Conservation (phyloP, 2,888 invertebrate species). For the Idaea biselata region DNA sequence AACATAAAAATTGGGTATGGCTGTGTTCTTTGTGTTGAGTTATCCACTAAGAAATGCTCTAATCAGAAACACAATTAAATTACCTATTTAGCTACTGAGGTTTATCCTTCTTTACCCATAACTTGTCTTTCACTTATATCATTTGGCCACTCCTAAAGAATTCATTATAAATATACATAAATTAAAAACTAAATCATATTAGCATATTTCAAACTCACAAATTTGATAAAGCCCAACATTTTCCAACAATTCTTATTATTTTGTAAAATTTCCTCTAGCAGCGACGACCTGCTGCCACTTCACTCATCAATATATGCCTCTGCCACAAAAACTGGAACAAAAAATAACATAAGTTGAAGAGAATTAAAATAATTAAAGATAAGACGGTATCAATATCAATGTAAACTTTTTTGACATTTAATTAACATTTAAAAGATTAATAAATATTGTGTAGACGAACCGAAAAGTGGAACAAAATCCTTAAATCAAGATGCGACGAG, state of each 20-base stretch:
- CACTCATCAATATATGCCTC: conserved; percentile 56
- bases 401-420: conserved; percentile 64
- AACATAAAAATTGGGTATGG: too few species aligned
- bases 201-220: conserved; percentile 43
- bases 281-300: conserved; percentile 42
- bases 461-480: conserved; percentile 68
- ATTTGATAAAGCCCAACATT: conserved; percentile 43
- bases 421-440: conserved; percentile 72
- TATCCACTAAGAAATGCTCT: too few species aligned
- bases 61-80: conserved; percentile 12
- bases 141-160: not conserved
- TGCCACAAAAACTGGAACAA: conserved; percentile 70
- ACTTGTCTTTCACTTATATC: too few species aligned
- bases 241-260: conserved; percentile 29
- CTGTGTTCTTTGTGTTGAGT: too few species aligned
- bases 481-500: conserved; percentile 67
- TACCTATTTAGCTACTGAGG: not conserved
- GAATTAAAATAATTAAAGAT: conserved; percentile 49
- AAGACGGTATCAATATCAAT: conserved; percentile 54
- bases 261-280: conserved; percentile 20
- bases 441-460: conserved; percentile 68
- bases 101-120: too few species aligned
- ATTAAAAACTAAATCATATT: not conserved
- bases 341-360: conserved; percentile 43
- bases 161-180: not conserved